phyloP scores from a whole-genome alignment of 2,888 invertebrate genomes.

The Pharmacophagus antenor region DNA sequence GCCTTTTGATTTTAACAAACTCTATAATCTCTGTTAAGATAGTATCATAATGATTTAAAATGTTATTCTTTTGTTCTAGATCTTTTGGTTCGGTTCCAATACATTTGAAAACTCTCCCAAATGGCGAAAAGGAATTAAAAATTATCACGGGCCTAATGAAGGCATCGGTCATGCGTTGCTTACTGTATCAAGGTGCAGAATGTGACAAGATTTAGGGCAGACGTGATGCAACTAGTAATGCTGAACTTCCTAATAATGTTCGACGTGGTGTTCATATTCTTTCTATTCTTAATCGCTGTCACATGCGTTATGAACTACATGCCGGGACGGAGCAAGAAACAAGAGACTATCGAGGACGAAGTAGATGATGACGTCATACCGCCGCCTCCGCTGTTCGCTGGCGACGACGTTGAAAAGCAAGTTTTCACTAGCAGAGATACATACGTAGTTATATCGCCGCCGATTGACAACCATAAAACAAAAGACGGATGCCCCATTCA shows the following conservation, averaged over 20 bases:
- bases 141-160: constrained; percentile 19
- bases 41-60: neutral
- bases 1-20: too few species aligned
- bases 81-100: neutral
- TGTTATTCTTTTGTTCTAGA: constrained; percentile 28
- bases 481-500: constrained; percentile 76
- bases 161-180: neutral
- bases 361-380: constrained; percentile 75
- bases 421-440: constrained; percentile 65
- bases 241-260: constrained; percentile 93
- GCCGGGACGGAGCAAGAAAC: constrained; percentile 80
- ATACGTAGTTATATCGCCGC: constrained; percentile 74
- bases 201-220: constrained; percentile 56
- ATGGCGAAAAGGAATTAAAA: constrained; percentile 22
- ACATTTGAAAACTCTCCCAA: neutral
- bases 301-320: constrained; percentile 91
- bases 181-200: constrained; percentile 54
- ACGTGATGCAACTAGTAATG: constrained; percentile 91
- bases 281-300: constrained; percentile 91
- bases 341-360: constrained; percentile 73
- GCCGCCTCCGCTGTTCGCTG: constrained; percentile 72
- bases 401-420: constrained; percentile 53
- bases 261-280: constrained; percentile 93
- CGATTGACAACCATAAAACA: constrained; percentile 60
- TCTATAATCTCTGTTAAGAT: too few species aligned